A percentile compares a stretch with the other conserved stretches of the same genome.
These are phyloP conservation scores for Ceratosolen solmsi DNA, from an alignment of 1,140 invertebrate species.

Conservation along the genomic window DNA sequence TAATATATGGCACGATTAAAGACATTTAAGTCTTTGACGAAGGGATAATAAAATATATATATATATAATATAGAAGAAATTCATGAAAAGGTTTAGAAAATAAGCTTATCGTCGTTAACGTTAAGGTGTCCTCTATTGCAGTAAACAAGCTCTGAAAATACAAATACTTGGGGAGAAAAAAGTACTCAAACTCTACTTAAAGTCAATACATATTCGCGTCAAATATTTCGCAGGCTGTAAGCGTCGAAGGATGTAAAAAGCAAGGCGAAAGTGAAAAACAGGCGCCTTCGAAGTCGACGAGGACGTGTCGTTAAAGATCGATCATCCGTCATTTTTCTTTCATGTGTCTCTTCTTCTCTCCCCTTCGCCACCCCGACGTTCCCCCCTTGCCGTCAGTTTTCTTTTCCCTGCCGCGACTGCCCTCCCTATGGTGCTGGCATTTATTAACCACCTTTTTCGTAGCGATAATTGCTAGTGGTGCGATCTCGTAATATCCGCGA, in stretches of 20 bases:
- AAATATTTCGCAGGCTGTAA: slow-evolving; percentile 18
- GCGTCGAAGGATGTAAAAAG: background rate
- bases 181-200: background rate
- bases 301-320: slow-evolving; percentile 26
- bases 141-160: background rate
- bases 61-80: background rate
- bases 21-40: background rate
- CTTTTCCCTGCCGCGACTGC: background rate
- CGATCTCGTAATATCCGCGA: background rate
- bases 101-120: background rate
- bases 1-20: background rate
- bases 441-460: slow-evolving; percentile 40
- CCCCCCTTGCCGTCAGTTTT: background rate
- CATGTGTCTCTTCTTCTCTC: background rate
- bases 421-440: background rate
- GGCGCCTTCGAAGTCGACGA: background rate
- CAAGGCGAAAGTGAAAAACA: background rate
- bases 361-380: background rate
- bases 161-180: background rate
- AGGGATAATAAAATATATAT: background rate
- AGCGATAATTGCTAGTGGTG: slow-evolving; percentile 36
- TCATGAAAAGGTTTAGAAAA: background rate
- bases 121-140: background rate
- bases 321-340: slow-evolving; percentile 34
- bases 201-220: no score